Base-by-base conservation (phyloP, 2,113 vertebrate genomes). In the Prietella phreatophila region DNA sequence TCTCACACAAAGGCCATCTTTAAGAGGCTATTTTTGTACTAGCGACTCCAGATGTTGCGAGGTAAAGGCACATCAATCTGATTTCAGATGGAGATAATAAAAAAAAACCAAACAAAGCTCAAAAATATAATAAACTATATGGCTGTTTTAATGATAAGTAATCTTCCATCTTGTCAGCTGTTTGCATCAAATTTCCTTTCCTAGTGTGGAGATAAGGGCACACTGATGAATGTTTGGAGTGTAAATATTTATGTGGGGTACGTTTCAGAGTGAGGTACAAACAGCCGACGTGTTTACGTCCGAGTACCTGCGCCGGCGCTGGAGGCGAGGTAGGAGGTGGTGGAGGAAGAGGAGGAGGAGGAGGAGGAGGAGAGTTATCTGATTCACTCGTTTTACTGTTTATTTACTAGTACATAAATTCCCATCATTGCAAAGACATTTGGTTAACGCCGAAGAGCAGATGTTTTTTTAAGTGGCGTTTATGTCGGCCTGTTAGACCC, bases 161-260 rank as follows among this genome's bases (percentile, higher is more conserved):
- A 82, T n/a, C 87, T 65, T 42, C 53, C 36, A 83, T 53, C 1
- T 60, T 61, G 87, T 93, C 89, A 79, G 83, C 58, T 82, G 84
- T 78, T 89, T 84, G 89, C 89, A 90, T 92, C 93, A 93, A 90
- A 89, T 91, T 91, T 91, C 86, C 89, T 89, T 90, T 87, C 85
- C 90, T 60, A 87, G 85, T 61, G 27, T 90, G 88, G 19, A 63
- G 90, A 95, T 93, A 92, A 87, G 90, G 93, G 91, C 30, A 56
- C 76, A 63, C 73, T 92, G 93, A 93, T 93, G 92, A 93, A 87
- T 94, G 92, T 95, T 95, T 94, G 90, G 89, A 93, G 90, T 95
- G 53, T 93, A 95, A 94, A 94, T 95, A 92, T 95, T 95, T 93
- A 93, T 87, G 83, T 91, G 92, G 84, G 84, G 91, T 93, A 90